These are phyloP conservation scores for Sardina pilchardus DNA, from an alignment of 2,113 vertebrate species.

Conservation along the genomic window DNA sequence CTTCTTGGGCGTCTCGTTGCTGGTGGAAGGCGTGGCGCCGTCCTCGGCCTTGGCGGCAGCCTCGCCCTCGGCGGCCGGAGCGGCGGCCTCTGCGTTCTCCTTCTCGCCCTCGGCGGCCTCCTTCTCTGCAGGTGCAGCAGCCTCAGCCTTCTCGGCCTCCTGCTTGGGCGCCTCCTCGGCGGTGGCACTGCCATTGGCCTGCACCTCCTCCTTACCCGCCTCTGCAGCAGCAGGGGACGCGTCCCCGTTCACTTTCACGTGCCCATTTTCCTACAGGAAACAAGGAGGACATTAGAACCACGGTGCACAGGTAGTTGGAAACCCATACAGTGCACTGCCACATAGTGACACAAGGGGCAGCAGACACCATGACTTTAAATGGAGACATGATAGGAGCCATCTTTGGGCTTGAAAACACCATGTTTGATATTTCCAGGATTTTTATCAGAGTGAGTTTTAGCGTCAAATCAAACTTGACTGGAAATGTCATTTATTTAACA, in stretches of 20 bases:
- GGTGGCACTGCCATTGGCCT: conserved; percentile 84
- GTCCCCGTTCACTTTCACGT: conserved; percentile 82
- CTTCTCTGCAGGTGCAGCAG: conserved; percentile 58
- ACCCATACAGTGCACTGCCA: conserved; percentile 30
- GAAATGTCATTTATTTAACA: background rate
- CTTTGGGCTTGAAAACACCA: background rate
- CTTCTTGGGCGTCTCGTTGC: conserved; percentile 92
- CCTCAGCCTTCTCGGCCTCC: conserved; percentile 59
- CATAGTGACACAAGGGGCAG: conserved; percentile 55
- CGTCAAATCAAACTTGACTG: background rate
- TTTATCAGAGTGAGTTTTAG: background rate
- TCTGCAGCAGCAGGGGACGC: conserved; percentile 80
- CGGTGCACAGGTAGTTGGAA: conserved; percentile 12
- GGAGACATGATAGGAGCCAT: background rate
- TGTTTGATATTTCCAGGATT: background rate
- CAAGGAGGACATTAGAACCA: conserved; percentile 38
- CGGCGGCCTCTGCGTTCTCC: conserved; percentile 71
- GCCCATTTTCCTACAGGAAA: conserved; percentile 84
- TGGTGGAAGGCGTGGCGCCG: conserved; percentile 76
- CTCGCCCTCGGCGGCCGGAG: conserved; percentile 78
- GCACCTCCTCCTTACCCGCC: conserved; percentile 81
- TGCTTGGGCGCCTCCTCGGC: conserved; percentile 77
- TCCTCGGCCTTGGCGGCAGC: conserved; percentile 69
- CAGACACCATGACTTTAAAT: conserved; percentile 43
- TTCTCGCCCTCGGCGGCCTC: conserved; percentile 58